Evolutionary conservation across 1,140 invertebrate species (phyloP).

Genomic region (Diorhabda sublineata): DNA sequence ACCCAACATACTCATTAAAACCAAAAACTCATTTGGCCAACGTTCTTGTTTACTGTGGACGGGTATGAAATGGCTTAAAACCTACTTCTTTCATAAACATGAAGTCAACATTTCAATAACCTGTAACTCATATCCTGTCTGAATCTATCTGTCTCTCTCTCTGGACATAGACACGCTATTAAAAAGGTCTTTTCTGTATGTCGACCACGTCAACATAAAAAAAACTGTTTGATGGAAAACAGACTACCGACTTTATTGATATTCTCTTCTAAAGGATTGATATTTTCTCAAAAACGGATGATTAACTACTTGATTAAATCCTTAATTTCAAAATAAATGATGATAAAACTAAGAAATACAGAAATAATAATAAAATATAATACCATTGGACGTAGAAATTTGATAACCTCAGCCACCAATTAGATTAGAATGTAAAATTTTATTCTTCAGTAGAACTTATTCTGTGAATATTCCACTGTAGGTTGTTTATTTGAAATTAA

Average conservation of each 20-base stretch:
- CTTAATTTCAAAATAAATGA: not conserved
- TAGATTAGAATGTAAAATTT: not conserved
- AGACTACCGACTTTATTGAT: not conserved
- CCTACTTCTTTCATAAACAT: conserved; percentile 44
- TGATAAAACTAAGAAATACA: not conserved
- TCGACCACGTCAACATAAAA: conserved; percentile 10
- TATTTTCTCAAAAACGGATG: not conserved
- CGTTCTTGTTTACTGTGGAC: conserved; percentile 25
- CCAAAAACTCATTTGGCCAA: conserved; percentile 35
- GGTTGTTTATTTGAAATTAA: too few relatives aligned
- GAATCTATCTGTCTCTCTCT: conserved; percentile 5
- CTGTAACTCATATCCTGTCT: conserved; percentile 36
- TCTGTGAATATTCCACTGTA: too few relatives aligned
- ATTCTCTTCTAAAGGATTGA: not conserved
- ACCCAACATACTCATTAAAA: conserved; percentile 3
- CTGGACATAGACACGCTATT: conserved; percentile 14
- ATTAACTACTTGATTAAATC: not conserved
- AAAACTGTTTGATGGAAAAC: conserved; percentile 18
- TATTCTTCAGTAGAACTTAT: not conserved
- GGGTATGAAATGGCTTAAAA: conserved; percentile 30
- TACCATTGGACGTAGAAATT: not conserved
- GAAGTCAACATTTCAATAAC: conserved; percentile 41
- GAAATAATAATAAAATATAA: not conserved
- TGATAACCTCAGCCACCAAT: not conserved
- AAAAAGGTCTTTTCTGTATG: conserved; percentile 19